Evolutionary conservation across 2,797 vertebrate genomes (phyloP).

Genomic region (Tokudaia muenninki): DNA sequence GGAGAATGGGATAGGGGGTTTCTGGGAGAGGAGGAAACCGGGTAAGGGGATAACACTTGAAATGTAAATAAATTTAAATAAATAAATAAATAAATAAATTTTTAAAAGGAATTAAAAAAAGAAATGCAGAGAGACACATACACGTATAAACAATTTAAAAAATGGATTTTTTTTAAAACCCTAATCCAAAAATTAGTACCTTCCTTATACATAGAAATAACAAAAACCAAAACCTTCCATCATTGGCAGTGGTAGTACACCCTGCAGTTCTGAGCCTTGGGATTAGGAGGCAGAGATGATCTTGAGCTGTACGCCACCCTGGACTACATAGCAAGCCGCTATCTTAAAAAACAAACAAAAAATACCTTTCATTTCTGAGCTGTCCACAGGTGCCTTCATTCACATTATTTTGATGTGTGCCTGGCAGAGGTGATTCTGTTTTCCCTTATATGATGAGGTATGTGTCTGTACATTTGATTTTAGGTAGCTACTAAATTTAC

Average conservation of each 20-base stretch:
- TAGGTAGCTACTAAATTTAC: constrained; percentile 20
- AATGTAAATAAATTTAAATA: no score
- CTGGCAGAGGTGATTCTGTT: constrained; percentile 61
- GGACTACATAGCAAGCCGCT: background rate
- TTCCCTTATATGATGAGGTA: constrained; percentile 42
- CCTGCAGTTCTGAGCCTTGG: background rate
- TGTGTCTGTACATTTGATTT: constrained; percentile 28
- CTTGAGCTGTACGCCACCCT: background rate
- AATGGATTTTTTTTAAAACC: background rate
- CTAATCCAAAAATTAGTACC: constrained; percentile 21
- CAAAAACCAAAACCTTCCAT: background rate
- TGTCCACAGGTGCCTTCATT: constrained; percentile 11
- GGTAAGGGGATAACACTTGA: no score
- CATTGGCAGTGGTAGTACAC: background rate
- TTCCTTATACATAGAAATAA: constrained; percentile 54
- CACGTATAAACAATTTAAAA: background rate
- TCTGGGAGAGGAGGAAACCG: no score
- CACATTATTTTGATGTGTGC: constrained; percentile 44
- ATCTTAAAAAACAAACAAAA: background rate
- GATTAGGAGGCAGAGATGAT: background rate
- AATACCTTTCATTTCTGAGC: constrained; percentile 42
- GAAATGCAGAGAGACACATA: no score
- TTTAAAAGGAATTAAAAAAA: no score
- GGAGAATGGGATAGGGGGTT: no score
- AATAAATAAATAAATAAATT: no score